Evolutionary conservation across 2,797 vertebrate genomes (phyloP), one percentile per base, ranked within the genome.

Genomic region (Passerculus sandwichensis): DNA sequence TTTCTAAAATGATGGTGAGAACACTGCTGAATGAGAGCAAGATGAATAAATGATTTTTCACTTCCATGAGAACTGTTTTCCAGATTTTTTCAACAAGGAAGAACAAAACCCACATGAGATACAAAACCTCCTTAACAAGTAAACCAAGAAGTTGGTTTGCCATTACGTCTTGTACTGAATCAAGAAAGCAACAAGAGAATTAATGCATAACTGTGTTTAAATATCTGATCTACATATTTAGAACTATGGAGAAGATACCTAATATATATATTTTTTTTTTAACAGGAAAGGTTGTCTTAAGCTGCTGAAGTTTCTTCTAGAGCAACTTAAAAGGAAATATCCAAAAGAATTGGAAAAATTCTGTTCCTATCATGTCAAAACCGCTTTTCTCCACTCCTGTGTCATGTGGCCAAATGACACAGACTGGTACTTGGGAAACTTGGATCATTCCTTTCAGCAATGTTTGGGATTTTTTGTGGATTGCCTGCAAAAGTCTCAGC

Each of bases 261-360:
- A 88, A 88, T 51, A 27, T 30, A 13, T 18, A 23, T 73, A 5
- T 25, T 4, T 15, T 48, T 48, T 92, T 93, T 90, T 95, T 42
- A 83, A 97, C 96, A 98, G 98, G 95, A 98, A 98, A 93, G 38
- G 77, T 5, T 98, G 98, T 88, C 97, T 98, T 89, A 98, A 98
- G 85, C 94, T 98, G 84, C 91, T 98, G 95, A 98, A 98, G 76
- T 95, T 95, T 83, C 97, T 98, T 60, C 74, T 98, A 81, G 96
- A 97, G 50, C 81, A 90, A 86, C 96, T 98, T 71, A 98, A 98
- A 93, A 94, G 91, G 50, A 96, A 96, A 72, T 5, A 96, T 23
- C 19, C 86, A 27, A 96, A 94, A 72, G 40, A 92, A 32, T 2
- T 98, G 75, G 85, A 95, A 19, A 95, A 96, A 51, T 95, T 98